These are phyloP conservation scores for Acropora yongei DNA, from an alignment of 64 coral and sea anemone species.

Conservation along the genomic window DNA sequence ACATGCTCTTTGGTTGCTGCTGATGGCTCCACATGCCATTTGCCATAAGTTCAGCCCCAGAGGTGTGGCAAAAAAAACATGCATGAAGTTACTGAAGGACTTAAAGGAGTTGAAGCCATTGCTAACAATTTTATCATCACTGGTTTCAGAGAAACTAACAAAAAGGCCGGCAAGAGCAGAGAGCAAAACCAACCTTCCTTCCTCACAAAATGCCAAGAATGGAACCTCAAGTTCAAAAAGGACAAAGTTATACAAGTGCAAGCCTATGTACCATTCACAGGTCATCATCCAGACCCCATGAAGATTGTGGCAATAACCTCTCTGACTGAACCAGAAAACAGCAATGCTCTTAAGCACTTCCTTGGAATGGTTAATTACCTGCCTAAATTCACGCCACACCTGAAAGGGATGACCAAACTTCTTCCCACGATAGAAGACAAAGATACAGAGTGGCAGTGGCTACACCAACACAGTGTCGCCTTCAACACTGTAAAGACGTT, in stretches of 20 bases:
- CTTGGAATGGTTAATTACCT: slow-evolving; percentile 13
- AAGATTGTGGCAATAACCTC: not conserved
- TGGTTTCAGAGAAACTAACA: not conserved
- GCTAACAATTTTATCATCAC: slow-evolving; percentile 17
- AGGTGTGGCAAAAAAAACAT: slow-evolving; percentile 10
- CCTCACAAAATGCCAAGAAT: not conserved
- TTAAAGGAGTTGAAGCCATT: slow-evolving; percentile 14
- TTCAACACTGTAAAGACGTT: slow-evolving; percentile 15
- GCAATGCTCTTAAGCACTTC: not conserved
- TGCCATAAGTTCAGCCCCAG: not conserved
- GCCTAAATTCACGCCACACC: not conserved
- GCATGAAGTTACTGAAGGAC: not conserved
- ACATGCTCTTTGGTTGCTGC: not conserved
- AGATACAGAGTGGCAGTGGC: slow-evolving; percentile 16
- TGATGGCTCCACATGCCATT: not conserved
- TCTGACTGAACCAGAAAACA: not conserved
- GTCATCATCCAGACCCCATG: not conserved
- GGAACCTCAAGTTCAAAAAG: not conserved
- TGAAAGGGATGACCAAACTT: not conserved
- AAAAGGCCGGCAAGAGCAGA: not conserved
- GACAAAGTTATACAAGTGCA: not conserved
- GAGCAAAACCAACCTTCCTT: not conserved
- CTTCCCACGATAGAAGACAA: not conserved
- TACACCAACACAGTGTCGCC: not conserved
- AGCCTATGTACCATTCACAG: not conserved